Evolutionary conservation across 2,888 invertebrate species (phyloP).

Genomic region (Unio delphinus): DNA sequence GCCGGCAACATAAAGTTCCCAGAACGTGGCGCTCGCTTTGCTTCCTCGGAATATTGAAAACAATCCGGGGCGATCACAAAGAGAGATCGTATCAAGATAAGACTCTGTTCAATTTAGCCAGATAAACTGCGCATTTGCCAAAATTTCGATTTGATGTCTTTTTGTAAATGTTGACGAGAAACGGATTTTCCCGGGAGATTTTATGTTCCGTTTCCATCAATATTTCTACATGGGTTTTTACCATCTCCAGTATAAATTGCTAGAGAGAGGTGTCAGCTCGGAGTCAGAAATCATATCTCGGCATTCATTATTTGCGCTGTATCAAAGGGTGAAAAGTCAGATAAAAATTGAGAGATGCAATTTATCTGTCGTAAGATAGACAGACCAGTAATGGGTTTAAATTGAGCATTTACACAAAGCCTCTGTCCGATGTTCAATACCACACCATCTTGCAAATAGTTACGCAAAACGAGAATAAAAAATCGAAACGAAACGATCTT

Average conservation of each 20-base stretch:
- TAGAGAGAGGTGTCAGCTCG: background rate
- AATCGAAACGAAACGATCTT: too few species aligned
- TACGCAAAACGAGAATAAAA: too few species aligned
- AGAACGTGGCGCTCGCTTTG: too few species aligned
- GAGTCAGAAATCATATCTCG: slow-evolving; percentile 3
- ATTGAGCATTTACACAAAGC: too few species aligned
- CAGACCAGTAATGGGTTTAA: too few species aligned
- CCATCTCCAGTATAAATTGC: background rate
- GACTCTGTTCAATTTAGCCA: slow-evolving; percentile 51
- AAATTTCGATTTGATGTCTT: slow-evolving; percentile 51
- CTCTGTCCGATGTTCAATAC: too few species aligned
- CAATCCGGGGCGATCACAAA: slow-evolving; percentile 31
- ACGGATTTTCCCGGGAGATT: slow-evolving; percentile 41
- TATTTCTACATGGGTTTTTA: slow-evolving; percentile 19
- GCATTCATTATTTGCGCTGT: slow-evolving; percentile 3
- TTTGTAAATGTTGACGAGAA: slow-evolving; percentile 42
- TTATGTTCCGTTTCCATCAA: slow-evolving; percentile 26
- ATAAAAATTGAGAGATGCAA: slow-evolving; percentile 7
- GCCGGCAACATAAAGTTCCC: too few species aligned
- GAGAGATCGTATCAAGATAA: slow-evolving; percentile 55
- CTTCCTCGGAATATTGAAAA: slow-evolving; percentile 34
- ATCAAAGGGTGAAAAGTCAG: slow-evolving; percentile 7
- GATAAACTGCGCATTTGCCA: slow-evolving; percentile 54
- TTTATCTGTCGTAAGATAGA: background rate
- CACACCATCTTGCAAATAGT: too few species aligned